Percentiles rank a stretch among this genome's conserved stretches.
These are phyloP conservation scores for Poecile atricapillus DNA, from an alignment of 2,113 vertebrate species.

Conservation along the genomic window DNA sequence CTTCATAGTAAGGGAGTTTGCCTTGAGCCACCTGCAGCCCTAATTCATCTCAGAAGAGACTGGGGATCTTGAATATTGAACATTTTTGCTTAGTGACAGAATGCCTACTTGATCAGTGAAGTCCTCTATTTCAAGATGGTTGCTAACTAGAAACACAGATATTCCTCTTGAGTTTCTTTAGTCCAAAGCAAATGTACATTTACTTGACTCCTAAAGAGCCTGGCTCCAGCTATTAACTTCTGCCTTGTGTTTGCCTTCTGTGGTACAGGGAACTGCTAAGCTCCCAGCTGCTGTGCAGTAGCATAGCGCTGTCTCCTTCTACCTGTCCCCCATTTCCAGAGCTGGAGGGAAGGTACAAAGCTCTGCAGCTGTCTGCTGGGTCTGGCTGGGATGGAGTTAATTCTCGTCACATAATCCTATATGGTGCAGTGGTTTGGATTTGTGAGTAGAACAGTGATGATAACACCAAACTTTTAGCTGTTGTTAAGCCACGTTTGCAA, in stretches of 20 bases:
- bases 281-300: background rate
- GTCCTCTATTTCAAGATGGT: background rate
- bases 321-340: background rate
- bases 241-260: background rate
- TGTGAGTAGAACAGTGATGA: background rate
- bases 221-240: background rate
- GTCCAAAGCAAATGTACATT: background rate
- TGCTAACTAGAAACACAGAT: background rate
- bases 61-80: background rate
- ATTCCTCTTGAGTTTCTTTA: background rate
- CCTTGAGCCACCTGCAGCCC: background rate
- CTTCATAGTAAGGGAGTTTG: fast-evolving
- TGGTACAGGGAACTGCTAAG: background rate
- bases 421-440: background rate
- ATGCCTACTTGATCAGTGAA: background rate
- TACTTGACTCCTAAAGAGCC: background rate
- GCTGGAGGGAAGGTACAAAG: background rate
- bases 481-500: background rate
- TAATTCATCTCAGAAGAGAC: background rate
- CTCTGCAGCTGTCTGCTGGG: background rate
- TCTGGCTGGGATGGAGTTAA: background rate
- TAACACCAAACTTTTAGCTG: background rate
- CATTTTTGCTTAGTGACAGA: background rate
- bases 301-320: background rate
- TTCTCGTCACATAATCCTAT: background rate